Base-by-base conservation (phyloP, 2,888 invertebrate species). In the Patella pellucida region DNA sequence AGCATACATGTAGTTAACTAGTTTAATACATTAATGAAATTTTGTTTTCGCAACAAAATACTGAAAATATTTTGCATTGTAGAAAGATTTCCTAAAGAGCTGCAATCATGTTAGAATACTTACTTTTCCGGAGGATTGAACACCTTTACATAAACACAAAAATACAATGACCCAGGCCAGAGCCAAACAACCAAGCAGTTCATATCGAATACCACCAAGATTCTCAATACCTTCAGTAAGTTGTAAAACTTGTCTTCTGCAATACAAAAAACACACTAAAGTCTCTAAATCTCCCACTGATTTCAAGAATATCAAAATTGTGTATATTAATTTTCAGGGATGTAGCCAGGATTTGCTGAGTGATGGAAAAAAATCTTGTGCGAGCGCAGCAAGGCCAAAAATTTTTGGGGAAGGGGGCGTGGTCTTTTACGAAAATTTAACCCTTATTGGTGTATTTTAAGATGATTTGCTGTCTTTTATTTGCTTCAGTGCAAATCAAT, bases 81-180 rank as follows among this genome's bases (percentile, higher is more conserved):
- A n/a, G 7, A 69, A 41, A 23, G 23, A 31, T 27, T 31, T 9
- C 16, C 15, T 23, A 72, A 27, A 23, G 19, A 73, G 15, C 19
- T 67, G 68, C 23, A 41, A 3, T 50, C 14, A 62, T 41, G 0
- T 41, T 41, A 41, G 41, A 15, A 23, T 54, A 41, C 81, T 74
- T 74, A 85, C 85, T 76, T 76, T 81, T 68, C 84, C 84, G 15
- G 83, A 86, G 12, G 84, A 83, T 76, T 86, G 85, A 73, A 86
- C 82, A 15, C 86, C 87, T 78, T 85, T 87, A 78, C 80, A 84
- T n/a, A 87, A 76, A 74, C 86, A 87, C 31, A 83, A 76, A 71
- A 86, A 87, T 27, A 87, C 85, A 15, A 87, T 62, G 31, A 85
- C 52, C 87, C 87, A 87, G 50, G 86, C 85, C n/a, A 85, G 71